Percentiles rank a stretch among this genome's conserved stretches.
These are phyloP conservation scores for Melospiza melodia DNA, from an alignment of 2,113 vertebrate genomes.

Conservation along the genomic window DNA sequence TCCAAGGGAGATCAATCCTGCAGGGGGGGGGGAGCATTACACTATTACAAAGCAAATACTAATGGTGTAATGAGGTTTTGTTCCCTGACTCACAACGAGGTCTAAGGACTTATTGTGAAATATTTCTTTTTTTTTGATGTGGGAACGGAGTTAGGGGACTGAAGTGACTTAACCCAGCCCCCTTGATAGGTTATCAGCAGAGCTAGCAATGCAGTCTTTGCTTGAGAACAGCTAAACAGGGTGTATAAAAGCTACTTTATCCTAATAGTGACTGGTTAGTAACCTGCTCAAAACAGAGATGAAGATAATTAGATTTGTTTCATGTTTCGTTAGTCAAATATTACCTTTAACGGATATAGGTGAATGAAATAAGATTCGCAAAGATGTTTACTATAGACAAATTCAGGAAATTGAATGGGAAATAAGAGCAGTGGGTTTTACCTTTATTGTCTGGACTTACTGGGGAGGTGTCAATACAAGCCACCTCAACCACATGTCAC, in stretches of 20 bases:
- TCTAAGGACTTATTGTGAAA: not conserved
- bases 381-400: not conserved
- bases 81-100: not conserved
- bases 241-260: not conserved
- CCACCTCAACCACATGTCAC: not conserved
- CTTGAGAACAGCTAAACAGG: not conserved
- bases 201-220: not conserved
- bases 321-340: not conserved
- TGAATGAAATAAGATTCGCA: not conserved
- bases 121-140: not conserved
- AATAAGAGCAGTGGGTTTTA: not conserved
- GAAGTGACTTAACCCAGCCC: not conserved
- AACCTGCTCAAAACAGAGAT: not conserved
- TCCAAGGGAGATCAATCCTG: not conserved
- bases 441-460: not conserved
- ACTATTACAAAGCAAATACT: not conserved
- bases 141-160: not conserved
- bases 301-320: not conserved
- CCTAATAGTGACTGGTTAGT: not conserved
- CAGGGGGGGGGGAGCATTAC: rapidly evolving
- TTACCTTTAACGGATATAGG: not conserved
- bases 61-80: not conserved
- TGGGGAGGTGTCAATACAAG: not conserved
- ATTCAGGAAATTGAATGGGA: not conserved
- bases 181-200: not conserved